Evolutionary conservation across 2,113 vertebrate genomes (phyloP), one percentile per base, ranked within the genome.

Genomic region (Rhinoderma darwinii): DNA sequence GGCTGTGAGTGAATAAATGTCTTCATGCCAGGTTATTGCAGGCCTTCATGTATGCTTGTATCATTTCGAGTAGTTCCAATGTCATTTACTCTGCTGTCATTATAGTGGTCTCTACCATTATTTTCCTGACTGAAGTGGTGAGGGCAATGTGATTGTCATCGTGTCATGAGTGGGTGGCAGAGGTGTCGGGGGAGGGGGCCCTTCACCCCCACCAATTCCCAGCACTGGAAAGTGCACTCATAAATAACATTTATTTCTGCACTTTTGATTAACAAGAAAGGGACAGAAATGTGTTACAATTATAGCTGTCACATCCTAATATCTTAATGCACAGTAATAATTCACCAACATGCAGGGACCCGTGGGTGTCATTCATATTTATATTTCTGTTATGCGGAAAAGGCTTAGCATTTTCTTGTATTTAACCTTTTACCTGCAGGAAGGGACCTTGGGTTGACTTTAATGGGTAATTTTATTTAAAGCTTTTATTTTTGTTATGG

Each of bases 311-410:
- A 88, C 78, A 86, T 88, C 86, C 91, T 93, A 91, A 94, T 94
- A 92, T 92, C 92, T 92, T 94, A 94, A 93, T 92, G 92, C 91
- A 90, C 88, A 83, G 90, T 89, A 91, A 92, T 94, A 90, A 92
- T 90, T 94, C 93, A 92, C 85, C 56, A 80, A 84, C 86, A 37
- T 22, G 79, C 82, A 80, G 84, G 89, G 39, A 39, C 35, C 74
- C 11, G n/a, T 90, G 79, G 90, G 0, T 92, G 91, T 92, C 91
- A 92, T 91, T 90, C 56, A 61, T 88, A 89, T 86, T 82, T 82
- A 63, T 63, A 75, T 87, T 87, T 87, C 22, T 61, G 66, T 73
- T 74, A 81, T 32, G 51, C 75, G 86, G 82, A 82, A 87, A 82
- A 63, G 78, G 68, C 73, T 37, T 82, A 41, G 56, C 41, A 32